Percentiles rank a stretch among this genome's conserved stretches.
Evolutionary conservation across 2,113 vertebrate genomes (phyloP).

Genomic region (Cyanoderma ruficeps): DNA sequence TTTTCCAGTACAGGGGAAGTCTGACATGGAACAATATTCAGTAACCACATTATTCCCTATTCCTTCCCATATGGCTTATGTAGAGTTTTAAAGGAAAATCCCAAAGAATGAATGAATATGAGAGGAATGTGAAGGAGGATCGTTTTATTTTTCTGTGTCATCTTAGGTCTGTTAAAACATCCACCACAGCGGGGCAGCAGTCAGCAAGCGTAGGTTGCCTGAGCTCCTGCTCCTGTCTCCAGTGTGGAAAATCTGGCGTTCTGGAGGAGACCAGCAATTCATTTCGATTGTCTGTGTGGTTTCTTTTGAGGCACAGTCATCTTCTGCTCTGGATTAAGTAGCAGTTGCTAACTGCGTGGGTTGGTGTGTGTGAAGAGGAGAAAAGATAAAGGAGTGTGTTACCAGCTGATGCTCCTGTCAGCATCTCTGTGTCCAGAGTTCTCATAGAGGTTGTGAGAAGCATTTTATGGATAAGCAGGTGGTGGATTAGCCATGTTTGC

Average conservation of each 20-base stretch:
- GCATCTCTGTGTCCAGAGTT: background rate
- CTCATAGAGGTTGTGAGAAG: background rate
- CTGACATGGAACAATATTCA: background rate
- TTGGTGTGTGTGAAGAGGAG: background rate
- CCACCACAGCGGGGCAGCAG: constrained; percentile 73
- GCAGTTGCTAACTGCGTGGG: background rate
- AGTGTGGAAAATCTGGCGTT: background rate
- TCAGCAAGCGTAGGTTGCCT: constrained; percentile 51
- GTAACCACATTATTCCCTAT: background rate
- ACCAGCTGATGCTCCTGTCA: background rate
- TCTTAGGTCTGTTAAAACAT: constrained; percentile 32
- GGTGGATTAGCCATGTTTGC: background rate
- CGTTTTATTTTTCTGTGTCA: background rate
- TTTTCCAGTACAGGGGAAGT: background rate
- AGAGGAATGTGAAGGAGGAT: background rate
- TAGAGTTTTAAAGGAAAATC: background rate
- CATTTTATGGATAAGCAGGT: accelerated
- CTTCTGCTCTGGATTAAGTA: background rate
- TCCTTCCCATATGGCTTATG: background rate
- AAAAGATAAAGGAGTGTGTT: background rate
- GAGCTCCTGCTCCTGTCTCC: background rate
- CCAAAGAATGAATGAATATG: background rate
- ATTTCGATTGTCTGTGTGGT: background rate
- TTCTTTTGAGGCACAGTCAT: background rate
- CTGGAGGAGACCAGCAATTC: background rate